These are phyloP conservation scores for Aphrophora alni DNA, from an alignment of 2,888 invertebrate genomes.

Conservation along the genomic window DNA sequence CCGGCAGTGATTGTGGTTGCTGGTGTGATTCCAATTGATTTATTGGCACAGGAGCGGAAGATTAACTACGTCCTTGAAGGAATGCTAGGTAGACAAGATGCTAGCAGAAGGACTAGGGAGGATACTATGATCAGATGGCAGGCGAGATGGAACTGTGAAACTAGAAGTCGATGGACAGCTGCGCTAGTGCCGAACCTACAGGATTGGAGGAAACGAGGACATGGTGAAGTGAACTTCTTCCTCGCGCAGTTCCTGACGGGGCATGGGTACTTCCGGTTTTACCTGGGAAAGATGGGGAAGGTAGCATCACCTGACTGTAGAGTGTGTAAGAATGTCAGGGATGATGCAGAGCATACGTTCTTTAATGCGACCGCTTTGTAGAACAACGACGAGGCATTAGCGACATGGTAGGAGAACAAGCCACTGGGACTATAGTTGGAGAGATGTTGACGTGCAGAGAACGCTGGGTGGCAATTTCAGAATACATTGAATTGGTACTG, in stretches of 20 bases:
- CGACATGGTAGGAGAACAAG: too few relatives aligned
- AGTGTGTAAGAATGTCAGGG: too few relatives aligned
- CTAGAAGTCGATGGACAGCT: slow-evolving; percentile 46
- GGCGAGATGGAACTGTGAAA: slow-evolving; percentile 38
- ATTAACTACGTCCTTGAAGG: not conserved
- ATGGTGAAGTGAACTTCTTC: slow-evolving; percentile 47
- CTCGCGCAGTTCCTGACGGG: slow-evolving; percentile 48
- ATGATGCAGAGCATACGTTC: slow-evolving; percentile 44
- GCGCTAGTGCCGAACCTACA: not conserved
- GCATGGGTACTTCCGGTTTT: slow-evolving; percentile 47
- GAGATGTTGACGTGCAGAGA: too few relatives aligned
- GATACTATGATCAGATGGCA: slow-evolving; percentile 43
- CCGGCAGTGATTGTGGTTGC: slow-evolving; percentile 40
- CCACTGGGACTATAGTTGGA: too few relatives aligned
- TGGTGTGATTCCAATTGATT: slow-evolving; percentile 51
- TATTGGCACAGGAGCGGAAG: slow-evolving; percentile 42
- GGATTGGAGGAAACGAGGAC: slow-evolving; percentile 39
- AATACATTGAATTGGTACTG: too few relatives aligned
- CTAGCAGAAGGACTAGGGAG: slow-evolving; percentile 19
- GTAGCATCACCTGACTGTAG: not conserved
- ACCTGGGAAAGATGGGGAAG: slow-evolving; percentile 35
- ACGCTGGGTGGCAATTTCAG: too few relatives aligned
- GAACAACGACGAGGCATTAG: too few relatives aligned
- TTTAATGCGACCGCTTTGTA: slow-evolving; percentile 22
- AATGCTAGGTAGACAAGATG: too few relatives aligned